Evolutionary conservation across 2,888 invertebrate genomes (phyloP).

Genomic region (Neoascia interrupta): DNA sequence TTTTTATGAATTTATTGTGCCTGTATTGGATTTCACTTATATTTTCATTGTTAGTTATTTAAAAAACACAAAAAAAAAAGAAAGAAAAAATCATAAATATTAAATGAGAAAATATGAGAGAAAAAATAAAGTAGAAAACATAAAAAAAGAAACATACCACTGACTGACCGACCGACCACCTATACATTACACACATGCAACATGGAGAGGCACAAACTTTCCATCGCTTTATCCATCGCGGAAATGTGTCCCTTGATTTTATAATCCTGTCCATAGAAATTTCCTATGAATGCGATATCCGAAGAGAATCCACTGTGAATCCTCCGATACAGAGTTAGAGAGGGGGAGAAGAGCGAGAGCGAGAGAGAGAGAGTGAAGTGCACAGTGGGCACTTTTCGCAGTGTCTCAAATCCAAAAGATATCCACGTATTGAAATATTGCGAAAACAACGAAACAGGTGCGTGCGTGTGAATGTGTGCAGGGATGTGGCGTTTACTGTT

Average conservation of each 20-base stretch:
- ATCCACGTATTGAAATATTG: too few relatives aligned
- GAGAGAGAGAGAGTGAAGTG: too few relatives aligned
- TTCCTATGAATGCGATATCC: slow-evolving; percentile 30
- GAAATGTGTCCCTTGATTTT: slow-evolving; percentile 28
- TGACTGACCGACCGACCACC: slow-evolving; percentile 61
- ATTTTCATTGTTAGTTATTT: too few relatives aligned
- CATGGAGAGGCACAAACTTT: too few relatives aligned
- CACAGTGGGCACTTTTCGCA: too few relatives aligned
- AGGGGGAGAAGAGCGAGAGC: too few relatives aligned
- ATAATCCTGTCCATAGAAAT: slow-evolving; percentile 29
- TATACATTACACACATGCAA: slow-evolving; percentile 63
- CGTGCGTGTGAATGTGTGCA: not conserved
- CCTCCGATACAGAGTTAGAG: too few relatives aligned
- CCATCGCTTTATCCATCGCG: slow-evolving; percentile 51
- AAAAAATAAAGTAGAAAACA: slow-evolving; percentile 4
- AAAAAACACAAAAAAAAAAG: slow-evolving; percentile 1
- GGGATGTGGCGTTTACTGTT: not conserved
- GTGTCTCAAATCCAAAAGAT: too few relatives aligned
- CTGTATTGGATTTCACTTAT: slow-evolving; percentile 11
- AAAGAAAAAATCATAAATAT: slow-evolving; percentile 18
- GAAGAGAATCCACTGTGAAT: slow-evolving; percentile 51
- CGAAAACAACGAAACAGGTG: slow-evolving; percentile 2
- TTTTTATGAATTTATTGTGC: too few relatives aligned
- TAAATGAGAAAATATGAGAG: slow-evolving; percentile 28
- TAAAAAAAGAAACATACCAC: slow-evolving; percentile 64